Conservation (phyloP, 2,113 vertebrate species). For the Actenoides lindsayi region DNA sequence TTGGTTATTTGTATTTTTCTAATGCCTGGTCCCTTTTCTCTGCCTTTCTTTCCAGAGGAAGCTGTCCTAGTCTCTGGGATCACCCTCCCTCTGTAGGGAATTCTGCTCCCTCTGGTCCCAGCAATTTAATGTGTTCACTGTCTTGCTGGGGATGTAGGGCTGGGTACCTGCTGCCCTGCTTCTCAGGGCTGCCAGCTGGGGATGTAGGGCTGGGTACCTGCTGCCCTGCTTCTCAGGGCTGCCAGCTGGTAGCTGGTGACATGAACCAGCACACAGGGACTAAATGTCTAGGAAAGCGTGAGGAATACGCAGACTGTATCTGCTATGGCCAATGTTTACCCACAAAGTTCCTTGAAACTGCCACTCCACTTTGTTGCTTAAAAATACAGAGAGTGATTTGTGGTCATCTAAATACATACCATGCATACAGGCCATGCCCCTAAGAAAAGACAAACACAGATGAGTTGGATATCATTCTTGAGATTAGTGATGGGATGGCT, state of each 20-base stretch:
- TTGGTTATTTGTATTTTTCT: not conserved
- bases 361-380: not conserved
- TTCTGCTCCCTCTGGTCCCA: not conserved
- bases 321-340: not conserved
- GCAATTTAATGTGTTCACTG: not conserved
- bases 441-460: not conserved
- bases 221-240: not conserved
- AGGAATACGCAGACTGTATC: not conserved
- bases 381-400: not conserved
- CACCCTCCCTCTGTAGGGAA: not conserved
- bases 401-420: not conserved
- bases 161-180: not conserved
- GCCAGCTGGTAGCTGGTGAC: not conserved
- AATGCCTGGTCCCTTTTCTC: not conserved
- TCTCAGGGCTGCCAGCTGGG: not conserved
- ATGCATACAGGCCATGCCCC: not conserved
- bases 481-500: not conserved
- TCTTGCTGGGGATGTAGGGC: not conserved
- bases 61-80: not conserved
- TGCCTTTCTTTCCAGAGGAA: not conserved
- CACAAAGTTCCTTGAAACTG: not conserved
- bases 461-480: not conserved
- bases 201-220: not conserved
- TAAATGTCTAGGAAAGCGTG: not conserved
- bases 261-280: not conserved